Base-by-base conservation (phyloP, 2,113 vertebrate species). In the Solenodon paradoxus region DNA sequence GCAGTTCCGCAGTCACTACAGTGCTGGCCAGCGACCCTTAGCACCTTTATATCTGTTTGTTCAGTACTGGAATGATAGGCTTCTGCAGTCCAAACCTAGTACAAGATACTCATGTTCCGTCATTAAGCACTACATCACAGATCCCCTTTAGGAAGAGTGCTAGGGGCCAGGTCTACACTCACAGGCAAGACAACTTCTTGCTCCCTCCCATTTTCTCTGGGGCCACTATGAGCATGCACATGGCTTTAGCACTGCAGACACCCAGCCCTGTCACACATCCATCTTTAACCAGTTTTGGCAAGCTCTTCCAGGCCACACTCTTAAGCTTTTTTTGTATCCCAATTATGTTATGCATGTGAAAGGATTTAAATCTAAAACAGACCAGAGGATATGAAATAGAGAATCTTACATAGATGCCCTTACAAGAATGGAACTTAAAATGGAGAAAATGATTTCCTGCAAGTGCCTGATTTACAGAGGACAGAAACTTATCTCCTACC, bases 111-210 rank as follows among this genome's bases (percentile, higher is more conserved):
- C 13, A 35, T 30, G 2, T 5, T 28, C 47, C 53, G 35, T 24
- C 9, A 3, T 57, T 47, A 26, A 19, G 24, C 30, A 57, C 42
- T 13, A 1, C 11, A 3, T 16, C 2, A 4, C 1, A 40, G 9
- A 7, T 3, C 11, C 22, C 20, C 38, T 16, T 11, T 38, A 11
- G 40, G 75, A 77, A 77, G 42, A n/a, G n/a, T 5, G 4, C 30
- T 61, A 10, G 0, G 61, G 66, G 13, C 61, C 35, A 40, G n/a
- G 28, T 26, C 9, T 15, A 7, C 6, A 1, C 24, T n/a, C 28
- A 2, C 26, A 38, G 32, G 1, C 0, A 26, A 12, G 2, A n/a
- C 6, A 7, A 53, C 38, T 28, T 28, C 0, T 0, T 0, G 0
- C 15, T 35, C 45, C 15, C 8, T 22, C 13, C 30, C 0, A 0